phyloP scores from a whole-genome alignment of 2,113 vertebrate species.

The Tyrannus savana region DNA sequence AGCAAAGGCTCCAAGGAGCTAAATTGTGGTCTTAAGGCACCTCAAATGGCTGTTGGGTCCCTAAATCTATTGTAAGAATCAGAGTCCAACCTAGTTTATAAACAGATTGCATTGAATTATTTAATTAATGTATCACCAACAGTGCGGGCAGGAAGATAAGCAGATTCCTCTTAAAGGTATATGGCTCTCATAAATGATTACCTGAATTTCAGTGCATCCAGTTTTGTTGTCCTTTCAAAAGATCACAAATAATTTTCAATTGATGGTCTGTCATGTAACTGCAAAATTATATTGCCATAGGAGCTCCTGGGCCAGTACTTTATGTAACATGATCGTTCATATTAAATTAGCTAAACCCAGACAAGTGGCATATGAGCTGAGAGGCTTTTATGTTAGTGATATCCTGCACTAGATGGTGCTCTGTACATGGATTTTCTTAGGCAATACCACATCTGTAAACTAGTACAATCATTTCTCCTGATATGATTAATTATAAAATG shows the following conservation, averaged over 20 bases:
- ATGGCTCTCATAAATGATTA: neutral
- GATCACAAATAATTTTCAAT: neutral
- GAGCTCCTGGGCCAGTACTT: neutral
- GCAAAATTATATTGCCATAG: neutral
- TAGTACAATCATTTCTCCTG: neutral
- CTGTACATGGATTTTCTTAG: neutral
- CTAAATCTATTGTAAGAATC: neutral
- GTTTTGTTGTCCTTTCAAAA: neutral
- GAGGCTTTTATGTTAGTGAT: neutral
- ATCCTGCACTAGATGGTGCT: slow-evolving; percentile 41
- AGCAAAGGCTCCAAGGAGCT: neutral
- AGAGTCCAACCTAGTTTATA: neutral
- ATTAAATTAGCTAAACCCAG: neutral
- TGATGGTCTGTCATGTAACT: neutral
- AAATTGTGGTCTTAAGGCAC: neutral
- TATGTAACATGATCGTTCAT: neutral
- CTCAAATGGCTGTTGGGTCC: neutral
- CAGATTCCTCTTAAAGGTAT: neutral
- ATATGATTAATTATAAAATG: neutral
- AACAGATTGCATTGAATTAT: neutral
- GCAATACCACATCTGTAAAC: neutral
- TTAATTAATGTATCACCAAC: neutral
- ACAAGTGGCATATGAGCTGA: neutral
- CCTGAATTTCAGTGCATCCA: neutral
- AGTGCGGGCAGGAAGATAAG: neutral